phyloP scores from a whole-genome alignment of 2,888 invertebrate species.

The Cactoblastis cactorum region DNA sequence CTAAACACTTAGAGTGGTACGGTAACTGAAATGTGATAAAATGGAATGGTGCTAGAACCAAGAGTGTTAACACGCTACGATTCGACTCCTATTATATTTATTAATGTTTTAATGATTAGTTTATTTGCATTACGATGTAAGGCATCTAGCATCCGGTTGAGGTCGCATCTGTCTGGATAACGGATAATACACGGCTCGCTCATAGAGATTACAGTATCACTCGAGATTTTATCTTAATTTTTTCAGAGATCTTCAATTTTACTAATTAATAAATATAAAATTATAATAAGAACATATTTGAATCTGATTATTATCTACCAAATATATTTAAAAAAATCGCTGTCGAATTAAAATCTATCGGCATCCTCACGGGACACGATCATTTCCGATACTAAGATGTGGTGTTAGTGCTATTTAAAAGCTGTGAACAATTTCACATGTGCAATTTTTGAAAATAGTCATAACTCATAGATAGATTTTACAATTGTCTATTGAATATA shows the following conservation, averaged over 20 bases:
- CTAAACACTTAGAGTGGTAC: slow-evolving; percentile 81
- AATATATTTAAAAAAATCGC: slow-evolving; percentile 52
- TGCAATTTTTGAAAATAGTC: slow-evolving; percentile 78
- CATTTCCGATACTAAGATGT: slow-evolving; percentile 53
- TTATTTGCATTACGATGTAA: slow-evolving; percentile 71
- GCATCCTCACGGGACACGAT: slow-evolving; percentile 50
- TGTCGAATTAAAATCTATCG: slow-evolving; percentile 43
- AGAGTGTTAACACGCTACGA: slow-evolving; percentile 79
- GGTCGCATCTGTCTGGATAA: slow-evolving; percentile 64
- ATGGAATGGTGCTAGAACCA: slow-evolving; percentile 81
- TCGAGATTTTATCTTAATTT: slow-evolving; percentile 70
- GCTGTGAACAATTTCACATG: slow-evolving; percentile 78
- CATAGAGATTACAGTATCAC: slow-evolving; percentile 78
- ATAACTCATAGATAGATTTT: slow-evolving; percentile 77
- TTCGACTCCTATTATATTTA: slow-evolving; percentile 78
- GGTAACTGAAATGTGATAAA: slow-evolving; percentile 81
- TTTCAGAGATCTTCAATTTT: slow-evolving; percentile 68
- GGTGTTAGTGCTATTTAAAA: slow-evolving; percentile 66
- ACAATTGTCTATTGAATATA: slow-evolving; percentile 76
- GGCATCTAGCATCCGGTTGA: slow-evolving; percentile 74
- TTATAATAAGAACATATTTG: slow-evolving; percentile 61
- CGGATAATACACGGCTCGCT: slow-evolving; percentile 52
- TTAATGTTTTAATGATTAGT: slow-evolving; percentile 74
- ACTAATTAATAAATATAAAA: slow-evolving; percentile 63
- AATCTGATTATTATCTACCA: slow-evolving; percentile 66